These are phyloP conservation scores for Chelonoidis abingdonii DNA, from an alignment of 2,113 vertebrate species.

Conservation along the genomic window DNA sequence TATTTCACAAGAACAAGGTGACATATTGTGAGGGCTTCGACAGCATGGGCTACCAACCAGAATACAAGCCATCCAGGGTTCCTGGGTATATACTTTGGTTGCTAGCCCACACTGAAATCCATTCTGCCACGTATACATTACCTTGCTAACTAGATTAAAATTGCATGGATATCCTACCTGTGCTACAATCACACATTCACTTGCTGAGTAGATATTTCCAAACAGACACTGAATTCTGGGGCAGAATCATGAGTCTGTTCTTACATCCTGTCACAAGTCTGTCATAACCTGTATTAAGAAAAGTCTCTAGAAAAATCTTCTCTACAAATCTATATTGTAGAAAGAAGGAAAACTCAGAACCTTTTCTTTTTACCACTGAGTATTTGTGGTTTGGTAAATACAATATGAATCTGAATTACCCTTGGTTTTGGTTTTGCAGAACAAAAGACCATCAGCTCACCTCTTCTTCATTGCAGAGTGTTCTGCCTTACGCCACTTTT, in stretches of 20 bases:
- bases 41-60: background rate
- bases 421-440: background rate
- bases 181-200: background rate
- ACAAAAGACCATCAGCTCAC: background rate
- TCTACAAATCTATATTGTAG: background rate
- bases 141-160: background rate
- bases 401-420: background rate
- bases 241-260: background rate
- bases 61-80: background rate
- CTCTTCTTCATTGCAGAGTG: background rate
- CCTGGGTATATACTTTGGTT: background rate
- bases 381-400: background rate
- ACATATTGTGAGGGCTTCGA: constrained; percentile 14
- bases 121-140: background rate
- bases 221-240: background rate
- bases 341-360: background rate
- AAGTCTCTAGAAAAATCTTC: background rate
- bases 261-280: background rate
- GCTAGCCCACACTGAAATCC: background rate
- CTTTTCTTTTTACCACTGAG: background rate
- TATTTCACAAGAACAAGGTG: constrained; percentile 51
- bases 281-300: background rate
- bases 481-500: background rate
- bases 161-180: background rate
- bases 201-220: background rate